Conservation (phyloP, 2,113 vertebrate genomes). For the Daphoenositta chrysoptera region DNA sequence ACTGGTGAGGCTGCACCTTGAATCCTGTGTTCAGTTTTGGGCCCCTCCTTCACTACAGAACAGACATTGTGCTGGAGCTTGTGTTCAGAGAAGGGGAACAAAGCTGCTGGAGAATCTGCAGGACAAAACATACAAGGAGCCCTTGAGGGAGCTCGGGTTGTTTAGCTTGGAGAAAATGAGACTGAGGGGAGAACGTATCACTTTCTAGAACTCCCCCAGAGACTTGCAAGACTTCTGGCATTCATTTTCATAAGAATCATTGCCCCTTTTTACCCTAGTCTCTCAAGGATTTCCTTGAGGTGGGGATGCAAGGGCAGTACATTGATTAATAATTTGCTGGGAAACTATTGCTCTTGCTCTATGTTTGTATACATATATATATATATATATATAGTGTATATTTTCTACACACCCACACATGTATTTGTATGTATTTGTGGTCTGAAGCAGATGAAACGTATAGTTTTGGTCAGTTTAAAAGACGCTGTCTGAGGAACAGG, state of each 20-base stretch:
- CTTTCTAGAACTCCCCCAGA: background rate
- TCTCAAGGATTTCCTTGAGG: background rate
- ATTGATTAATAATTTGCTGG: background rate
- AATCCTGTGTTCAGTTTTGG: background rate
- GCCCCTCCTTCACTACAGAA: background rate
- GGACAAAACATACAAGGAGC: background rate
- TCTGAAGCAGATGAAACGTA: background rate
- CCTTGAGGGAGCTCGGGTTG: background rate
- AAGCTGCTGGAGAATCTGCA: background rate
- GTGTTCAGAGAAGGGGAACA: background rate
- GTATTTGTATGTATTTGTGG: background rate
- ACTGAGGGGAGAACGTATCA: rapidly evolving
- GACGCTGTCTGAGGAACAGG: background rate
- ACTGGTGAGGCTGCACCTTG: background rate
- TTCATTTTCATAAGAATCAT: background rate
- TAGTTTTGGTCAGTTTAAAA: background rate
- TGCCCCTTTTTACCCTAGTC: background rate
- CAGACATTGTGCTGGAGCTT: background rate
- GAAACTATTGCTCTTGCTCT: background rate
- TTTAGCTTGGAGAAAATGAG: background rate
- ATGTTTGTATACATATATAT: background rate
- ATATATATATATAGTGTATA: too few relatives aligned
- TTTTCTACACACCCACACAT: background rate
- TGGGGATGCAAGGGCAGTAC: background rate
- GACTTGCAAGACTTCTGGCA: background rate